Evolutionary conservation across 2,888 invertebrate species (phyloP).

Genomic region (Allophyes oxyacanthae): DNA sequence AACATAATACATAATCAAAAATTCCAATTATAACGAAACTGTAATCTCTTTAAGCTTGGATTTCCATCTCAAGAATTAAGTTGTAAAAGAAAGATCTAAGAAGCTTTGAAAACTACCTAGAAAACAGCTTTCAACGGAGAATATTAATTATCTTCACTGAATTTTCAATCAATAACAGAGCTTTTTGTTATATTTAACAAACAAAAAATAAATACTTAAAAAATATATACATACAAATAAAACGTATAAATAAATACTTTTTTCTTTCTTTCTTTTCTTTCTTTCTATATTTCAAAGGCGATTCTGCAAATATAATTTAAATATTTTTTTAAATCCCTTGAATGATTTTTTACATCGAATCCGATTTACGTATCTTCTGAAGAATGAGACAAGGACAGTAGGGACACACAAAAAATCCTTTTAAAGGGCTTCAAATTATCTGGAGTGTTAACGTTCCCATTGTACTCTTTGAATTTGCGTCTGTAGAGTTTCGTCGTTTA

Average conservation of each 20-base stretch:
- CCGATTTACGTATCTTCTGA: conserved; percentile 23
- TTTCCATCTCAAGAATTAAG: background rate
- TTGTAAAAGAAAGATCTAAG: conserved; percentile 4
- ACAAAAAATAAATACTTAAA: no score
- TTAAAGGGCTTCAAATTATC: conserved; percentile 27
- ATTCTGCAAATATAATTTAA: no score
- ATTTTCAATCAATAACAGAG: conserved; percentile 25
- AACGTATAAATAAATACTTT: no score
- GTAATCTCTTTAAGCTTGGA: conserved; percentile 1
- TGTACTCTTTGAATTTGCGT: conserved; percentile 17
- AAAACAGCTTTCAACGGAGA: conserved; percentile 29
- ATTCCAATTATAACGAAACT: background rate
- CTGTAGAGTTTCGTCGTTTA: conserved; percentile 10
- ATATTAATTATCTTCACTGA: conserved; percentile 37
- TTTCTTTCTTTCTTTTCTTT: no score
- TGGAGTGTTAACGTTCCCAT: conserved; percentile 26
- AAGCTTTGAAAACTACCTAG: conserved; percentile 12
- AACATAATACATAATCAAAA: background rate
- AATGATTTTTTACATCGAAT: conserved; percentile 32
- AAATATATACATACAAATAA: no score
- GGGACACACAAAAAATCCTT: conserved; percentile 7
- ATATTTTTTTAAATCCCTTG: conserved; percentile 10
- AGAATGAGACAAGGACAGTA: conserved; percentile 3
- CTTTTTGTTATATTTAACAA: conserved; percentile 12
- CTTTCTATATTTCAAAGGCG: no score